These are phyloP conservation scores for Perizoma flavofasciatum DNA, from an alignment of 2,888 invertebrate genomes.

Conservation along the genomic window DNA sequence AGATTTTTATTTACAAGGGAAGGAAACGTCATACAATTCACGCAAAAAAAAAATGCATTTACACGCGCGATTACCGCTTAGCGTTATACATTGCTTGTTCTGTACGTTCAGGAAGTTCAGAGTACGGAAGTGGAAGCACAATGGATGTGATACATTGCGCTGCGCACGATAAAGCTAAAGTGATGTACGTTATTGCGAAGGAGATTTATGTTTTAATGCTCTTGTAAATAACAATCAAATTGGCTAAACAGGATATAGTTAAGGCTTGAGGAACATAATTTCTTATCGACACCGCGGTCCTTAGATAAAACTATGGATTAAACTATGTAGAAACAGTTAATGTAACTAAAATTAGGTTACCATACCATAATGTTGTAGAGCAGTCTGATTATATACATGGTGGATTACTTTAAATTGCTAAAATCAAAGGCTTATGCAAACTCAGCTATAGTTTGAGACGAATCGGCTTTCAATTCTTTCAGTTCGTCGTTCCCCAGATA, in stretches of 20 bases:
- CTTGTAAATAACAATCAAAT: slow-evolving; percentile 2
- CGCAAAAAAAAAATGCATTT: slow-evolving; percentile 49
- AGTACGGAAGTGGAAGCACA: slow-evolving; percentile 61
- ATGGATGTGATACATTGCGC: slow-evolving; percentile 72
- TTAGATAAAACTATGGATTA: too few relatives aligned
- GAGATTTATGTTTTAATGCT: slow-evolving; percentile 15
- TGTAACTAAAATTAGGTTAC: too few relatives aligned
- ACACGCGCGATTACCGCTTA: slow-evolving; percentile 46
- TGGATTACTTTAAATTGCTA: too few relatives aligned
- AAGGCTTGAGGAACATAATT: too few relatives aligned
- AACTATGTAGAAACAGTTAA: too few relatives aligned
- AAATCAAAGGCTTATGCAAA: too few relatives aligned
- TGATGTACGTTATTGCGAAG: slow-evolving; percentile 51
- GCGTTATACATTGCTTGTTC: slow-evolving; percentile 50
- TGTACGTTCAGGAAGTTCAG: slow-evolving; percentile 46
- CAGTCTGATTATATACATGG: too few relatives aligned
- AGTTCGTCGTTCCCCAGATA: too few relatives aligned
- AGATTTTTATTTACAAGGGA: slow-evolving; percentile 36
- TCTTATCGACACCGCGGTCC: too few relatives aligned
- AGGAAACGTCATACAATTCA: slow-evolving; percentile 50
- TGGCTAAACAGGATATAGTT: not conserved
- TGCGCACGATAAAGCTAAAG: slow-evolving; percentile 72
- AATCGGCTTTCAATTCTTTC: too few relatives aligned
- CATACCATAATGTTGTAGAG: too few relatives aligned
- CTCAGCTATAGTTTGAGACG: too few relatives aligned